Base-by-base conservation (phyloP, 2,797 vertebrate species). In the Craterocephalus amniculus region DNA sequence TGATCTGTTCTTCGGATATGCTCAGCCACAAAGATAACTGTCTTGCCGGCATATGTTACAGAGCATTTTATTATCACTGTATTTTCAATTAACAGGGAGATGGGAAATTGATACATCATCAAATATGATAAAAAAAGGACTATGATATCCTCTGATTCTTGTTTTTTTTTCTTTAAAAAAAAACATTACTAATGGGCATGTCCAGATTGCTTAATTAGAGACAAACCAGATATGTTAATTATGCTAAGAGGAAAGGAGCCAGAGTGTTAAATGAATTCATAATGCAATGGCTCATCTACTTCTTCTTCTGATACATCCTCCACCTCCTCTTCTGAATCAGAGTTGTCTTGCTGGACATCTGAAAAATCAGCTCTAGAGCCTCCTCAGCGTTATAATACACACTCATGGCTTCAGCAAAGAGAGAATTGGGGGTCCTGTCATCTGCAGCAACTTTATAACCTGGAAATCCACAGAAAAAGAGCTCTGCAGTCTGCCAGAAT, bases 261-360 rank as follows among this genome's bases (percentile, higher is more conserved):
- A 78, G 74, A 87, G 85, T 90, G 83, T 88, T 81, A 88, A 90
- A 91, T 87, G 71, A 78, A 81, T 89, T 86, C 78, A 82, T 66
- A 80, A 80, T 83, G 78, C 79, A 80, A 45, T 75, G 69, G 70
- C 74, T 80, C 67, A 80, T 79, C 67, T 64, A 77, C 61, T 64
- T n/a, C n/a, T n/a, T n/a, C n/a, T n/a, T n/a, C n/a, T n/a, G n/a
- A n/a, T n/a, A n/a, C n/a, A n/a, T n/a, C n/a, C n/a, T n/a, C n/a
- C n/a, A n/a, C n/a, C n/a, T n/a, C n/a, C n/a, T n/a, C n/a, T n/a
- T n/a, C n/a, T n/a, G n/a, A n/a, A n/a, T n/a, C n/a, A n/a, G n/a
- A n/a, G n/a, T n/a, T n/a, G n/a, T n/a, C n/a, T n/a, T n/a, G n/a
- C n/a, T n/a, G n/a, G n/a, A n/a, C n/a, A n/a, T n/a, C n/a, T n/a